Conservation (phyloP, 2,797 vertebrate species). For the Pseudopleuronectes americanus region DNA sequence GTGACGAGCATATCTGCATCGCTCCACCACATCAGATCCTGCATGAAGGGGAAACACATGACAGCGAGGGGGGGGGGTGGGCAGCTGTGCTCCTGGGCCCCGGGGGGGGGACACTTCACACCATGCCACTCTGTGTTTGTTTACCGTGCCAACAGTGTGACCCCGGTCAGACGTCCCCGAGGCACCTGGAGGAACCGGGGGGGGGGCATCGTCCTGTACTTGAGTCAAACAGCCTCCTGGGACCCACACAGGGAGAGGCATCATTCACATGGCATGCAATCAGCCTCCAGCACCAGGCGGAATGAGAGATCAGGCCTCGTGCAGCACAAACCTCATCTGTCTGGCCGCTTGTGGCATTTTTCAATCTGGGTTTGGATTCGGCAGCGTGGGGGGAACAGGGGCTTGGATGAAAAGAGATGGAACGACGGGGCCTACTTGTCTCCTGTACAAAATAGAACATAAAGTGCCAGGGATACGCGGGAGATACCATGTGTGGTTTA, state of each 20-base stretch:
- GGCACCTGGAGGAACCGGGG: conserved; percentile 8
- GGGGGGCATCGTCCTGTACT: conserved; percentile 56
- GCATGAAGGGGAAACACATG: conserved; percentile 34
- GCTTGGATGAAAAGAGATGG: conserved; percentile 64
- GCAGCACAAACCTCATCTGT: conserved; percentile 68
- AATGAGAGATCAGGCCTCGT: conserved; percentile 71
- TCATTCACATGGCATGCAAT: conserved; percentile 69
- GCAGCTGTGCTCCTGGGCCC: conserved; percentile 49
- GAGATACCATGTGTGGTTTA: conserved; percentile 54
- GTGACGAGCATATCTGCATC: conserved; percentile 30
- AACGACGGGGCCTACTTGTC: conserved; percentile 41
- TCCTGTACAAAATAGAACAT: conserved; percentile 34
- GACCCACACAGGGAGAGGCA: conserved; percentile 51
- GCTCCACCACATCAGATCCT: too few species aligned
- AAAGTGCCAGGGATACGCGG: conserved; percentile 29
- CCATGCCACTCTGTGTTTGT: conserved; percentile 73
- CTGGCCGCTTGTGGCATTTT: conserved; percentile 66
- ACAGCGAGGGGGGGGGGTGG: background rate
- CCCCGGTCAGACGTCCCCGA: conserved; percentile 67
- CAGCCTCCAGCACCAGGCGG: conserved; percentile 62
- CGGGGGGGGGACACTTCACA: conserved; percentile 67
- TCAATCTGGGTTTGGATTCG: conserved; percentile 64
- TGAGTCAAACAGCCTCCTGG: conserved; percentile 59
- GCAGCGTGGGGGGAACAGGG: conserved; percentile 52
- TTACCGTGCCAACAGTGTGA: conserved; percentile 71